phyloP scores from a whole-genome alignment of 2,113 vertebrate species.

The Paralichthys olivaceus region DNA sequence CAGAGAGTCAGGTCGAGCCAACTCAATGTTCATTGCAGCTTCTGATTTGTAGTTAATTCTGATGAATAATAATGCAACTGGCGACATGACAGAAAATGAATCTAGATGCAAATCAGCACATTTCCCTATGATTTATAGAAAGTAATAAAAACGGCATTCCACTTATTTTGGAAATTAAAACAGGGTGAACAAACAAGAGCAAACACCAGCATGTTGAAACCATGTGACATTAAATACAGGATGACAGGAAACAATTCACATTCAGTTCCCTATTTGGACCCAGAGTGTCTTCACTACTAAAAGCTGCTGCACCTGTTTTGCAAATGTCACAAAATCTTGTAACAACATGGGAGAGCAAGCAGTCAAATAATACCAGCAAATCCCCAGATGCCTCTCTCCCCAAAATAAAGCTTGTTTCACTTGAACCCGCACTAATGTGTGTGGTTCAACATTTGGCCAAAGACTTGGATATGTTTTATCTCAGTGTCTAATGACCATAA shows the following conservation, averaged over 20 bases:
- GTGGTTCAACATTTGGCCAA: constrained; percentile 22
- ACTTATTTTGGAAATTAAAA: constrained; percentile 20
- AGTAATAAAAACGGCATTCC: background rate
- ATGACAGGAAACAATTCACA: constrained; percentile 23
- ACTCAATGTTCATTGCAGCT: constrained; percentile 33
- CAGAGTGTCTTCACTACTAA: constrained; percentile 22
- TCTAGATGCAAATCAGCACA: constrained; percentile 3
- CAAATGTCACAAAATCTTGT: constrained; percentile 31
- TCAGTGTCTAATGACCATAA: constrained; percentile 52
- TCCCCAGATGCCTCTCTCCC: background rate
- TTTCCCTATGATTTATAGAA: constrained; percentile 25
- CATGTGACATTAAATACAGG: constrained; percentile 30
- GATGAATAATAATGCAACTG: constrained; percentile 12
- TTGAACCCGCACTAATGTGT: constrained; percentile 28
- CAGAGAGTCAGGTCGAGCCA: constrained; percentile 21
- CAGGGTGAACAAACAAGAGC: constrained; percentile 34
- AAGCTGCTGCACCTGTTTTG: constrained; percentile 23
- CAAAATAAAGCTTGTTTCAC: constrained; percentile 11
- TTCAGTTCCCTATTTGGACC: constrained; percentile 31
- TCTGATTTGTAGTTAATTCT: constrained; percentile 34
- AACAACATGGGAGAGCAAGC: constrained; percentile 11
- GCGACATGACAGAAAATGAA: background rate
- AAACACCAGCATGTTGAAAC: constrained; percentile 14
- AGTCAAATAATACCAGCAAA: constrained; percentile 8
- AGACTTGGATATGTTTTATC: constrained; percentile 35